These are phyloP conservation scores for Tanypteryx hageni DNA, from an alignment of 2,888 invertebrate genomes.

Conservation along the genomic window DNA sequence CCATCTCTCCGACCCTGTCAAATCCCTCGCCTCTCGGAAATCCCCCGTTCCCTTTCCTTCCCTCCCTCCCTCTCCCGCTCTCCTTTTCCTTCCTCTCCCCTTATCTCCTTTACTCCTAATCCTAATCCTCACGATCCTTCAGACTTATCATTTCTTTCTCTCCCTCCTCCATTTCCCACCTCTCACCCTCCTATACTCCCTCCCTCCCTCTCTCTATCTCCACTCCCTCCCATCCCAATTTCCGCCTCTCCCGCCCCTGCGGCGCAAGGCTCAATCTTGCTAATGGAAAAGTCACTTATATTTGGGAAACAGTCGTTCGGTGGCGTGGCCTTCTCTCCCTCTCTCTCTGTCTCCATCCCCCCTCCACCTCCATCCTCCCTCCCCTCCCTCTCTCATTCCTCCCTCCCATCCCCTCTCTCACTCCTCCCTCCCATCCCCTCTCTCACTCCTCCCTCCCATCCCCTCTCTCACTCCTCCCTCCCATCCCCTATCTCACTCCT, in stretches of 20 bases:
- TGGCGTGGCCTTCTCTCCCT: constrained; percentile 30
- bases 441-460: background rate
- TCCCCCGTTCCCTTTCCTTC: background rate
- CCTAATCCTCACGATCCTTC: constrained; percentile 63
- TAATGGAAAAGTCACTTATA: constrained; percentile 66
- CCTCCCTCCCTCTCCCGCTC: background rate
- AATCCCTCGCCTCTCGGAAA: constrained; percentile 52
- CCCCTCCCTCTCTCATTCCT: background rate
- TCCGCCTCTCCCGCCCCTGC: background rate
- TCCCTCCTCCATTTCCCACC: background rate
- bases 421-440: background rate
- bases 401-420: background rate
- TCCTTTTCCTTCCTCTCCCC: background rate
- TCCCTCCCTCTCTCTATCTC: background rate
- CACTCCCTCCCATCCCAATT: background rate
- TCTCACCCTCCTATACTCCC: background rate
- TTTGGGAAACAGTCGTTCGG: constrained; percentile 64
- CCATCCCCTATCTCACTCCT: background rate
- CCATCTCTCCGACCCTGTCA: constrained; percentile 42
- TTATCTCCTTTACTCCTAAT: background rate
- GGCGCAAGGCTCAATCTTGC: constrained; percentile 65
- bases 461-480: background rate
- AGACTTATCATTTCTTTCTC: constrained; percentile 47
- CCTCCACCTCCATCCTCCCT: background rate
- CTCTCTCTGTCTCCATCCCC: background rate